phyloP scores from a whole-genome alignment of 1,140 invertebrate species.

The Caenorhabditis inopinata region DNA sequence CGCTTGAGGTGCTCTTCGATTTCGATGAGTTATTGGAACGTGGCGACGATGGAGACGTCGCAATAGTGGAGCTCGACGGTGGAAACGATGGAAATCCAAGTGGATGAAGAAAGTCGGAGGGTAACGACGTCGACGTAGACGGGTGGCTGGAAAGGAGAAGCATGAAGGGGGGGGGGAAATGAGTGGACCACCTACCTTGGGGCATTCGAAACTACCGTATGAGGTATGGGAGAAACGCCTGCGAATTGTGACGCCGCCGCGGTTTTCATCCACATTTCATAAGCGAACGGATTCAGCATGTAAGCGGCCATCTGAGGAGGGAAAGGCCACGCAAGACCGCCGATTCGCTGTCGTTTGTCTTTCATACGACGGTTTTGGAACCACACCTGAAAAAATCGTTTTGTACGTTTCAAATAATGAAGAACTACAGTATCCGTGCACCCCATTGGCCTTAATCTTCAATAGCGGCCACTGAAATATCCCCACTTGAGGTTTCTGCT shows the following conservation, averaged over 20 bases:
- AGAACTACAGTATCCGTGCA: too few relatives aligned
- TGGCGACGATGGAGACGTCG: slow-evolving; percentile 24
- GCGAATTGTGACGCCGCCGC: slow-evolving; percentile 5
- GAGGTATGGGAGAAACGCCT: neutral
- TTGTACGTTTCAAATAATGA: neutral
- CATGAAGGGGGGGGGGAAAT: neutral
- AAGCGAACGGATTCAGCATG: slow-evolving; percentile 30
- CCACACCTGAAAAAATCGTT: slow-evolving; percentile 67
- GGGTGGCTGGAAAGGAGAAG: neutral
- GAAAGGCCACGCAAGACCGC: slow-evolving; percentile 68
- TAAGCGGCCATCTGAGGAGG: slow-evolving; percentile 43
- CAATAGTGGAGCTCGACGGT: neutral
- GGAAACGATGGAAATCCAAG: neutral
- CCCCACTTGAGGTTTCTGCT: neutral
- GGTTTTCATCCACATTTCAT: slow-evolving; percentile 31
- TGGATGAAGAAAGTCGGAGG: too few relatives aligned
- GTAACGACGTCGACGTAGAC: too few relatives aligned
- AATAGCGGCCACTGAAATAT: too few relatives aligned
- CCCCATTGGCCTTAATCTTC: too few relatives aligned
- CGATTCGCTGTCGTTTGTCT: slow-evolving; percentile 69
- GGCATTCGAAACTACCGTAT: too few relatives aligned
- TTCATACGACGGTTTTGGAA: slow-evolving; percentile 71
- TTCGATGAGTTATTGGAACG: slow-evolving; percentile 8
- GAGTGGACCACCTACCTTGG: neutral
- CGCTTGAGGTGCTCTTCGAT: slow-evolving; percentile 10